These are phyloP conservation scores for Hippolais icterina DNA, from an alignment of 2,113 vertebrate genomes.

Conservation along the genomic window DNA sequence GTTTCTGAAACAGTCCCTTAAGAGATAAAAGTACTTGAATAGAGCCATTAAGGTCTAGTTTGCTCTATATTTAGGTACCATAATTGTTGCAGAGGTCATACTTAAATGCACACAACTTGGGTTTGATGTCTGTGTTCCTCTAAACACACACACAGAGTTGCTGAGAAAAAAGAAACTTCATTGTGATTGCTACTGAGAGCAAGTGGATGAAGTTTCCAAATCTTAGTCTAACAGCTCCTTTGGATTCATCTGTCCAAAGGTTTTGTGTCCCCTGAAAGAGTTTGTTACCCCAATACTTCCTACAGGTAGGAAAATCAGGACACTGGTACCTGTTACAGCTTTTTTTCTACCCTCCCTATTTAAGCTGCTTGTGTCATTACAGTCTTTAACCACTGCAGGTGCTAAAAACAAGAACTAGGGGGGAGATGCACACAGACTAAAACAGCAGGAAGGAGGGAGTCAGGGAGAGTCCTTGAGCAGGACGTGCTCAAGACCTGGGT, in stretches of 20 bases:
- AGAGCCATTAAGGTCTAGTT: neutral
- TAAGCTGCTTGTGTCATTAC: neutral
- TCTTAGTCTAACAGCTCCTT: neutral
- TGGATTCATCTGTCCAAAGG: neutral
- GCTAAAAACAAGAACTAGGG: neutral
- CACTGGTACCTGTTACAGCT: neutral
- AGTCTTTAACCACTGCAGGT: neutral
- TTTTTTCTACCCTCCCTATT: neutral
- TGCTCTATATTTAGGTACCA: neutral
- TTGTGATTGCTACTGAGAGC: neutral
- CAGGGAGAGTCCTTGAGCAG: neutral
- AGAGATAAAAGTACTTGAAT: neutral
- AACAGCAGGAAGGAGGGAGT: neutral
- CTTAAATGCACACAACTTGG: neutral
- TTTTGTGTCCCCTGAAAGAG: neutral
- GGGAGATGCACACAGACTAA: rapidly evolving
- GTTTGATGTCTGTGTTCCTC: neutral
- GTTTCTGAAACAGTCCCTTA: neutral
- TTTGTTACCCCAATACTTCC: neutral
- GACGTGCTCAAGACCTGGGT: rapidly evolving
- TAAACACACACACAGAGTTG: neutral
- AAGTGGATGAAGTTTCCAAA: neutral
- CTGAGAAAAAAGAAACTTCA: neutral
- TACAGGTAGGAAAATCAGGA: neutral
- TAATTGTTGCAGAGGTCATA: neutral